A percentile compares a stretch with the other conserved stretches of the same genome.
These are phyloP conservation scores for Aplocera efformata DNA, from an alignment of 2,888 invertebrate species.

Conservation along the genomic window DNA sequence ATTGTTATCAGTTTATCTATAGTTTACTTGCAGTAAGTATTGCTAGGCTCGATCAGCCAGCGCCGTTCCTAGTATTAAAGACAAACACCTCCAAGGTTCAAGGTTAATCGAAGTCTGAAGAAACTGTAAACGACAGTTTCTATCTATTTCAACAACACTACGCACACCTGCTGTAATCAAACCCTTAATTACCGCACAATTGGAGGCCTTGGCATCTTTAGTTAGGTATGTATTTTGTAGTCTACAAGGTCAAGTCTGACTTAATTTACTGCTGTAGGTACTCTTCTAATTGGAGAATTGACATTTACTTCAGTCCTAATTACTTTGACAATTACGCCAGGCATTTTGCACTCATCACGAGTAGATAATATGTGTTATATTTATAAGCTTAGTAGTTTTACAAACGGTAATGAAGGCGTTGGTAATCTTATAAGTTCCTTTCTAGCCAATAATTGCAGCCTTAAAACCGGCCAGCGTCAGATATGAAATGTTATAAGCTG, in stretches of 20 bases:
- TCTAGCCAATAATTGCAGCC: constrained; percentile 1
- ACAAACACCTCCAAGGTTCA: constrained; percentile 21
- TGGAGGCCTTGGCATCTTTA: constrained; percentile 47
- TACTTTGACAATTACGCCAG: background rate
- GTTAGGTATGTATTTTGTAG: constrained; percentile 30
- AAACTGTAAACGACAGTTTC: constrained; percentile 15
- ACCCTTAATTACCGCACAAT: constrained; percentile 42
- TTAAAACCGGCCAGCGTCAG: constrained; percentile 1
- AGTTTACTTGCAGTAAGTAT: no score
- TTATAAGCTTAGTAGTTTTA: no score
- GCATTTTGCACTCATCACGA: no score
- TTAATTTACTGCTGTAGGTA: constrained; percentile 35
- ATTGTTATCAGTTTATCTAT: no score
- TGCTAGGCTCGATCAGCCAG: constrained; percentile 18
- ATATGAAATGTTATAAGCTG: constrained; percentile 8
- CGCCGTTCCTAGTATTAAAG: constrained; percentile 15
- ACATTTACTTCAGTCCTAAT: constrained; percentile 1
- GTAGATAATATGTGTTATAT: no score
- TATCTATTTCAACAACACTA: constrained; percentile 21
- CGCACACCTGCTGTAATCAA: constrained; percentile 34
- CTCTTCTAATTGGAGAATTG: constrained; percentile 23
- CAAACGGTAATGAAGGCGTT: no score
- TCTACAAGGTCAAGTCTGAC: constrained; percentile 42
- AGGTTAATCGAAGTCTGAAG: constrained; percentile 17
- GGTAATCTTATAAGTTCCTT: background rate